phyloP scores from a whole-genome alignment of 2,113 vertebrate genomes.

The Elephantulus edwardii region DNA sequence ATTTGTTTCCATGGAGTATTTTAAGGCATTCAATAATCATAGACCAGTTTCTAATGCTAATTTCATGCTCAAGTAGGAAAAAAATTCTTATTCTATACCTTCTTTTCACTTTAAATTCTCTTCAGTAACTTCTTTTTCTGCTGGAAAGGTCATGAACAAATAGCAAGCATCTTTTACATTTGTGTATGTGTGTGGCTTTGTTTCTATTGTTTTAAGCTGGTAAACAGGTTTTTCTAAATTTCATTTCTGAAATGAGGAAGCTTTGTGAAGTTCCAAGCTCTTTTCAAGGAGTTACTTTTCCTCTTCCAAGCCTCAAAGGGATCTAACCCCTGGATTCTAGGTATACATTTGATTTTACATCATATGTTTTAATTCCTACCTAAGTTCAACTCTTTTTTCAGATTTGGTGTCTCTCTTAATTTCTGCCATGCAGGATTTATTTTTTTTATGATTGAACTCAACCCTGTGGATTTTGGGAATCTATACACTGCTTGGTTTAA shows the following conservation, averaged over 20 bases:
- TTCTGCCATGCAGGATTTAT: neutral
- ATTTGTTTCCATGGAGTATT: constrained; percentile 41
- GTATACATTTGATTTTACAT: neutral
- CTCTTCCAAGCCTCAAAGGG: neutral
- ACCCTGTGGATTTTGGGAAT: too few species aligned
- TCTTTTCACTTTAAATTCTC: constrained; percentile 45
- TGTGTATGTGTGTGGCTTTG: too few species aligned
- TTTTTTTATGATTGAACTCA: neutral
- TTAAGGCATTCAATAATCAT: constrained; percentile 19
- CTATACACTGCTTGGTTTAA: too few species aligned
- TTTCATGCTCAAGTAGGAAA: constrained; percentile 44
- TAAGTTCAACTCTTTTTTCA: too few species aligned
- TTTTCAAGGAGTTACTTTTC: neutral
- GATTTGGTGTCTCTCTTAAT: constrained; percentile 17
- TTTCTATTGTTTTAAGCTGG: constrained; percentile 25
- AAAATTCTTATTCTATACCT: constrained; percentile 18
- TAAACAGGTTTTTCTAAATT: neutral
- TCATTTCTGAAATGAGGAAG: neutral
- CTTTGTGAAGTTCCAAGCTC: neutral
- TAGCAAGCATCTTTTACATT: neutral
- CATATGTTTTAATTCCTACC: neutral
- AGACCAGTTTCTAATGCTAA: constrained; percentile 41
- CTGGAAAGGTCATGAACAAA: neutral
- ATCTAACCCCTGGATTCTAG: neutral
- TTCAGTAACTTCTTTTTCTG: neutral